These are phyloP conservation scores for Sylvilagus floridanus DNA, from an alignment of 2,797 vertebrate genomes.

Conservation along the genomic window DNA sequence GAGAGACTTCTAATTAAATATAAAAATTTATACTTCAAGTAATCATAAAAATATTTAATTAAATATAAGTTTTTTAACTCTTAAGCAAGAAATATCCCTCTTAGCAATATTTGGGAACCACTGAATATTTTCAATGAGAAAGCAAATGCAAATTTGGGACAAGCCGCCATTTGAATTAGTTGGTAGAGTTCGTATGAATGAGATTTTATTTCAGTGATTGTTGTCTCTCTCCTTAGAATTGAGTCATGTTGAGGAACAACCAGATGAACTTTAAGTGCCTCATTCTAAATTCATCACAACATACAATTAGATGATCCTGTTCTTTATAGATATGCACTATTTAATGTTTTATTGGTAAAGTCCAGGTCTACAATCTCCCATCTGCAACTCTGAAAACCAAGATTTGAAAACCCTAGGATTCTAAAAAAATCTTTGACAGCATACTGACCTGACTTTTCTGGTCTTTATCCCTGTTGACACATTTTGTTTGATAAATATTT, in stretches of 20 bases:
- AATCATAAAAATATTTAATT: slow-evolving; percentile 54
- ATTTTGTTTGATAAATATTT: slow-evolving; percentile 23
- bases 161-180: neutral
- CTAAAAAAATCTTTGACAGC: neutral
- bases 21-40: slow-evolving; percentile 48
- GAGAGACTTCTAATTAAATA: slow-evolving; percentile 40
- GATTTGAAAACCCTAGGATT: neutral
- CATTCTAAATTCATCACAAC: slow-evolving; percentile 20
- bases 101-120: slow-evolving; percentile 14
- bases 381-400: slow-evolving; percentile 25
- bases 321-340: slow-evolving; percentile 30
- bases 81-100: slow-evolving; percentile 43
- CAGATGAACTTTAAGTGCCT: slow-evolving; percentile 14
- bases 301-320: neutral
- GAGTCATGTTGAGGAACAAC: neutral
- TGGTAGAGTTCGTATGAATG: slow-evolving; percentile 7
- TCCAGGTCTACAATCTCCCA: neutral
- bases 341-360: slow-evolving; percentile 49
- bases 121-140: slow-evolving; percentile 40
- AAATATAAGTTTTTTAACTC: neutral
- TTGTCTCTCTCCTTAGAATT: neutral
- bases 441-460: neutral
- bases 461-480: neutral
- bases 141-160: slow-evolving; percentile 24
- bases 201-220: slow-evolving; percentile 21